Evolutionary conservation across 2,113 vertebrate genomes (phyloP).

Genomic region (Eptesicus fuscus): DNA sequence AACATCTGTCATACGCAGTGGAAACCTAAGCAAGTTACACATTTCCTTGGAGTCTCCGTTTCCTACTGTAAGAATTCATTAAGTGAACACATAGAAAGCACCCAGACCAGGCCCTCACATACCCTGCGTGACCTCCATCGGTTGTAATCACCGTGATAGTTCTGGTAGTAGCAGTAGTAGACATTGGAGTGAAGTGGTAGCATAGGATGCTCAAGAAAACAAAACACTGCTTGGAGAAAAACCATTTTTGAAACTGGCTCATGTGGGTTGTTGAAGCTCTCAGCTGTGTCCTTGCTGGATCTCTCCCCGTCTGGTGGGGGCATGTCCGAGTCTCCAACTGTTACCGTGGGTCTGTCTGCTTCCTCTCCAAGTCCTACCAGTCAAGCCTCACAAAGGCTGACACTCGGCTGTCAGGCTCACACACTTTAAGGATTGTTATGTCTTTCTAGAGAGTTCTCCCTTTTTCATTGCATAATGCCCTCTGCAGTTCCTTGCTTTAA

Average conservation of each 20-base stretch:
- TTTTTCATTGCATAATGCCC: accelerated
- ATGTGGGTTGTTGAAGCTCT: neutral
- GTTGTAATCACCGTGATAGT: accelerated
- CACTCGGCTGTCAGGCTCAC: no score
- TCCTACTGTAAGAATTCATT: neutral
- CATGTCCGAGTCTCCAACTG: accelerated
- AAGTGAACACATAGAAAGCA: accelerated
- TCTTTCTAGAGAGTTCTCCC: neutral
- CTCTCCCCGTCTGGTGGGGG: neutral
- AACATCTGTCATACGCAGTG: no score
- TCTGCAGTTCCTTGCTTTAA: neutral
- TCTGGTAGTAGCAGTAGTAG: no score
- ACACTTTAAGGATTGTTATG: no score
- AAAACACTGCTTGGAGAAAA: neutral
- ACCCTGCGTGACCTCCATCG: accelerated
- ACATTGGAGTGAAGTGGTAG: no score
- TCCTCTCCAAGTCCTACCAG: neutral
- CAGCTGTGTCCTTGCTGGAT: neutral
- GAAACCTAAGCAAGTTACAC: neutral
- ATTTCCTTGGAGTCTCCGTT: neutral
- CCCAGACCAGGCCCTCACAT: accelerated
- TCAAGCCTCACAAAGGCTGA: no score
- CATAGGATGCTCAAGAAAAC: neutral
- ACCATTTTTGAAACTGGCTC: neutral
- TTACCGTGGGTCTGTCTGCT: accelerated